Percentiles rank a stretch among this genome's conserved stretches.
These are phyloP conservation scores for Drosophila limbata DNA, from an alignment of 2,888 invertebrate species.

Conservation along the genomic window DNA sequence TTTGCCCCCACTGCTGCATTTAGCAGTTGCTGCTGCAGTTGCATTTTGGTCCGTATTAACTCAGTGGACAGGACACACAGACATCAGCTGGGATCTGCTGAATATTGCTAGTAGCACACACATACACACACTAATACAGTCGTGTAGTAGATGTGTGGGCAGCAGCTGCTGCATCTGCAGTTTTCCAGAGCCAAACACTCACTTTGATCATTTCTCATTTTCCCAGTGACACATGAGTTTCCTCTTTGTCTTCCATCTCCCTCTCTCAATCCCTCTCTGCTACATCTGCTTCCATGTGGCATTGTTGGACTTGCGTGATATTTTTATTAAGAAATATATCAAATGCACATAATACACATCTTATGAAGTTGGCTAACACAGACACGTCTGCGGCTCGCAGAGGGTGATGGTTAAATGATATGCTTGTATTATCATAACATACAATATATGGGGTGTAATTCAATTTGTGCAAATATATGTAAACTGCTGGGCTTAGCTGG, in stretches of 20 bases:
- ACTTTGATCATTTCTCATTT: slow-evolving; percentile 81
- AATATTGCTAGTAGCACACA: slow-evolving; percentile 68
- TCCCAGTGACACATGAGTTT: slow-evolving; percentile 61
- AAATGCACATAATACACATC: slow-evolving; percentile 75
- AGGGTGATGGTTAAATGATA: slow-evolving; percentile 44
- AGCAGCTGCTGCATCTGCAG: slow-evolving; percentile 63
- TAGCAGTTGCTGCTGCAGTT: slow-evolving; percentile 41
- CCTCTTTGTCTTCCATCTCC: slow-evolving; percentile 21
- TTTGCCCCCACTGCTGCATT: slow-evolving; percentile 2
- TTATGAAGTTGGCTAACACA: slow-evolving; percentile 20
- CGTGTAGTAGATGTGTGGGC: slow-evolving; percentile 23
- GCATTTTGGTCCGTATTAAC: slow-evolving; percentile 71
- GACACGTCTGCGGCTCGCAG: slow-evolving; percentile 34
- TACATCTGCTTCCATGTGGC: slow-evolving; percentile 26
- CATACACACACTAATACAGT: too few species aligned
- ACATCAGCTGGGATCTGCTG: slow-evolving; percentile 59
- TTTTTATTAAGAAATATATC: slow-evolving; percentile 79
- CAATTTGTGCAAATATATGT: slow-evolving; percentile 3
- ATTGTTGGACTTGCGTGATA: slow-evolving; percentile 68
- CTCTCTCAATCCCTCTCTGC: neutral
- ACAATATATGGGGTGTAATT: slow-evolving; percentile 9
- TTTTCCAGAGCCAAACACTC: slow-evolving; percentile 74
- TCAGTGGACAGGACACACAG: slow-evolving; percentile 65
- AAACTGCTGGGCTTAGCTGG: neutral
- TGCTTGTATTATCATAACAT: slow-evolving; percentile 27